A percentile compares a stretch with the other conserved stretches of the same genome.
Evolutionary conservation across 2,113 vertebrate species (phyloP).

Genomic region (Xenopus laevis): DNA sequence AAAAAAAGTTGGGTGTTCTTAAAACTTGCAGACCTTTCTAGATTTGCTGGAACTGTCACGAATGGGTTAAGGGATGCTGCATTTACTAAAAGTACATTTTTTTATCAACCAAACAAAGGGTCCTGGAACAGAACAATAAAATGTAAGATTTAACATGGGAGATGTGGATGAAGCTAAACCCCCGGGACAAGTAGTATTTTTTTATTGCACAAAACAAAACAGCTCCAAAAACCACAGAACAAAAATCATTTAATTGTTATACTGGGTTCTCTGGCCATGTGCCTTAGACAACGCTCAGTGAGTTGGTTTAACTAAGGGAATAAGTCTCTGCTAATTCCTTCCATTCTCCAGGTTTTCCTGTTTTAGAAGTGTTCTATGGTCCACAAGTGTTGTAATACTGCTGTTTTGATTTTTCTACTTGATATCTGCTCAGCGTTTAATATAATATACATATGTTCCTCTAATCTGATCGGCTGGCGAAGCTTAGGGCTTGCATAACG

Average conservation of each 20-base stretch:
- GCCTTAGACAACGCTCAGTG: conserved; percentile 20
- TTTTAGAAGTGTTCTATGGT: conserved; percentile 13
- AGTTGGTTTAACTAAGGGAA: conserved; percentile 43
- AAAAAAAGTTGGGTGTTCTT: no score
- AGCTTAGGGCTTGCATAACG: conserved; percentile 2
- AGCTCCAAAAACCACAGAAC: conserved; percentile 26
- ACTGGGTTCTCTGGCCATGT: conserved; percentile 16
- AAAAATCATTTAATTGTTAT: conserved; percentile 30
- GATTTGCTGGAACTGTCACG: no score
- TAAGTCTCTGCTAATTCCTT: conserved; percentile 42
- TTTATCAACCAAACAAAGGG: no score
- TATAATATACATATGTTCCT: conserved; percentile 33
- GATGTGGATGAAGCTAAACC: conserved; percentile 8
- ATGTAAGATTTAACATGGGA: background rate
- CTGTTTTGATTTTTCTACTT: conserved; percentile 42
- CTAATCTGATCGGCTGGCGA: conserved; percentile 33
- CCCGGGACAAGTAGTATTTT: conserved; percentile 12
- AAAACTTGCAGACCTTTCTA: no score
- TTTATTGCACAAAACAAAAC: conserved; percentile 3
- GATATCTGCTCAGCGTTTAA: conserved; percentile 26
- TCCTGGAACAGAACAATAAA: no score
- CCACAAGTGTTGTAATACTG: conserved; percentile 29
- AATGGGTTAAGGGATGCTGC: no score
- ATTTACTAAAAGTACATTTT: no score
- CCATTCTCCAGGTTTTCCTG: conserved; percentile 32